Evolutionary conservation across 2,797 vertebrate species (phyloP), one percentile per base, ranked within the genome.

Genomic region (Sparidentex hasta): DNA sequence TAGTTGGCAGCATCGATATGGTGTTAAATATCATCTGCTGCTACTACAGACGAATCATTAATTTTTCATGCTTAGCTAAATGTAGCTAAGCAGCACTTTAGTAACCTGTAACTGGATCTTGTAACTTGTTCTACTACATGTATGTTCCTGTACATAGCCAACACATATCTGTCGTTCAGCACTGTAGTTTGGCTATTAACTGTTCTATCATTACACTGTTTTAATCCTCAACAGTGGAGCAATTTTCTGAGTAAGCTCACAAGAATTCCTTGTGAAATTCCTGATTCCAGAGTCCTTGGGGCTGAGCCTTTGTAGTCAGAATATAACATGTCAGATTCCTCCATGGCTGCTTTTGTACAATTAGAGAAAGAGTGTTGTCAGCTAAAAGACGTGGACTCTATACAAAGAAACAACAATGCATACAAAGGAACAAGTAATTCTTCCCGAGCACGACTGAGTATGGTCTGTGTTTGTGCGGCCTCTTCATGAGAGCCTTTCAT

Each of bases 401-500:
- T 70, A 87, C 76, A 86, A 88, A 80, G 74, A 81, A 65, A 87
- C 79, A 87, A 90, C 84, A 90, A 87, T 80, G 72, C 78, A 64
- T 52, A 90, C 87, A 91, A 88, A 87, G 59, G 79, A 84, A 82
- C 71, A 23, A 75, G 74, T 66, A 57, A 82, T 83, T 85, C 78
- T 85, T 67, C 61, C 67, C 17, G 27, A 85, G 87, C 76, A 51
- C 38, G 43, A 62, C 75, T 51, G 80, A 85, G 72, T 65, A 54
- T 27, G 72, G 72, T 88, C 66, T 87, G 79, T 83, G 81, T 89
- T 88, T 82, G 81, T 66, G 58, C 74, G 83, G 79, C 68, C 88
- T 91, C 83, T 86, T 89, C 84, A 67, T 56, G 65, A 83, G 79
- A 84, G 81, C 72, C 83, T 90, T 91, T 88, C 85, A 88, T 85